Conservation (phyloP, 2,888 invertebrate genomes). For the Odontocolon sp. region DNA sequence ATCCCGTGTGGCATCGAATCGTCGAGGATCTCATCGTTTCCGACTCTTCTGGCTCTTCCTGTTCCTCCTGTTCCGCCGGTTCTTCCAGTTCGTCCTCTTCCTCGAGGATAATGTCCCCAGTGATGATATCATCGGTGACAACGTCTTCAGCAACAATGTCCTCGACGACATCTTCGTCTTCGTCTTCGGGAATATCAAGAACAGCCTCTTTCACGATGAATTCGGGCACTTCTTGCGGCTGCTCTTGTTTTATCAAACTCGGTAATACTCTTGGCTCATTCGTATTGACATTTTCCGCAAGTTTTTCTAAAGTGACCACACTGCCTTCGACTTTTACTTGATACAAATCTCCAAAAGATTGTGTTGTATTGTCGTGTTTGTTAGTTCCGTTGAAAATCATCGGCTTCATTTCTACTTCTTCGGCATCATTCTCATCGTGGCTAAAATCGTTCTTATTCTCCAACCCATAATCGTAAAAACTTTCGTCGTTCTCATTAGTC, state of each 20-base stretch:
- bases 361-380: constrained; percentile 19
- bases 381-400: constrained; percentile 63
- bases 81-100: constrained; percentile 49
- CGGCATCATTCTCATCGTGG: constrained; percentile 33
- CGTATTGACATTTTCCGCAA: constrained; percentile 55
- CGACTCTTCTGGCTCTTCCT: too few relatives aligned
- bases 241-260: constrained; percentile 28
- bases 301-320: constrained; percentile 72
- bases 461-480: constrained; percentile 36
- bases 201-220: constrained; percentile 34
- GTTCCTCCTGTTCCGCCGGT: constrained; percentile 23
- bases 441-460: constrained; percentile 18
- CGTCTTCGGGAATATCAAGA: constrained; percentile 26
- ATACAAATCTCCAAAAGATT: constrained; percentile 68
- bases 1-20: constrained; percentile 1
- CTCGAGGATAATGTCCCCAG: constrained; percentile 52
- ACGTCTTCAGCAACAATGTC: neutral
- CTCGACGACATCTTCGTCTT: constrained; percentile 1
- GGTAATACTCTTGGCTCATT: neutral
- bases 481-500: constrained; percentile 55
- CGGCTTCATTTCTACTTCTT: constrained; percentile 61
- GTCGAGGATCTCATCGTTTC: constrained; percentile 52
- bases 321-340: constrained; percentile 74
- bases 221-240: constrained; percentile 33
- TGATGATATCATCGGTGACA: constrained; percentile 29